Conservation (phyloP, 2,888 invertebrate genomes). For the Dasypogon diadema region DNA sequence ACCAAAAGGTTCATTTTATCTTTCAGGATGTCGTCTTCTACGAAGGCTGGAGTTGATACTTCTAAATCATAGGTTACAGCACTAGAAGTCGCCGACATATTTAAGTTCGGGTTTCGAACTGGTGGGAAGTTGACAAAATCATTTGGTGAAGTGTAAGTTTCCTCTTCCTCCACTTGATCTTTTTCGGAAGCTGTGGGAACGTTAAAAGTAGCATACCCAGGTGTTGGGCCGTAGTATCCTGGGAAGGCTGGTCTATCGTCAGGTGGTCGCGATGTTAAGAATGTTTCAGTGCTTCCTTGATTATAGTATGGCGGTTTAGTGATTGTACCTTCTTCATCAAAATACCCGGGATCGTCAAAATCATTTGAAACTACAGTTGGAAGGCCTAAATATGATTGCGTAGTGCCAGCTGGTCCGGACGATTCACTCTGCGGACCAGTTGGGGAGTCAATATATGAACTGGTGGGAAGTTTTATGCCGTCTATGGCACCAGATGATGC, state of each 20-base stretch:
- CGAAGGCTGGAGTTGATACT: constrained; percentile 81
- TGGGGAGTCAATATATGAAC: constrained; percentile 67
- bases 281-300: constrained; percentile 58
- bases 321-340: constrained; percentile 53
- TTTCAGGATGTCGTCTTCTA: constrained; percentile 81
- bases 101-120: constrained; percentile 85
- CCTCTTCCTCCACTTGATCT: constrained; percentile 64
- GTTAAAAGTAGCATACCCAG: constrained; percentile 65
- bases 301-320: constrained; percentile 55
- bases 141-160: constrained; percentile 77
- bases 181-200: constrained; percentile 62
- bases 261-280: constrained; percentile 62
- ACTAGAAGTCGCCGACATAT: constrained; percentile 73
- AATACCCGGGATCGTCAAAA: constrained; percentile 68
- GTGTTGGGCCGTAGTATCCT: constrained; percentile 64
- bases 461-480: constrained; percentile 64
- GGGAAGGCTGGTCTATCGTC: constrained; percentile 66
- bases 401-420: constrained; percentile 59
- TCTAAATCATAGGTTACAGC: constrained; percentile 73
- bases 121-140: constrained; percentile 86
- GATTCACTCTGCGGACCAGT: constrained; percentile 60
- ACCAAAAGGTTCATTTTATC: constrained; percentile 86
- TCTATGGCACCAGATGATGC: constrained; percentile 33
- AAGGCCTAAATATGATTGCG: constrained; percentile 59
- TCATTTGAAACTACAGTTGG: constrained; percentile 64